Conservation (phyloP, 2,113 vertebrate species). For the Leiothrix lutea region DNA sequence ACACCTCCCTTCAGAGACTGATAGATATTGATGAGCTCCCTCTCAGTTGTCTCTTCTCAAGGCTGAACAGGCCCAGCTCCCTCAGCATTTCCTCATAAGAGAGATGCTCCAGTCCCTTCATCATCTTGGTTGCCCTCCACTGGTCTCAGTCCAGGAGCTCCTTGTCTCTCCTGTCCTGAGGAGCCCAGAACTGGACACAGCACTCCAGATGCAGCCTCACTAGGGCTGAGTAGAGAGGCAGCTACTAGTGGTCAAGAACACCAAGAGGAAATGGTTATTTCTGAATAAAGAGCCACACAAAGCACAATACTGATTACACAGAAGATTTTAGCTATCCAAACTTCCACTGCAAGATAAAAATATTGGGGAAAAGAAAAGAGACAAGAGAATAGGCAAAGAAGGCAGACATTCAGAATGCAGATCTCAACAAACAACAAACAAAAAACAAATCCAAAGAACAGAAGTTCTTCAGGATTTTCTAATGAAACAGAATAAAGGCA, state of each 20-base stretch:
- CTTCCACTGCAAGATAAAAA: background rate
- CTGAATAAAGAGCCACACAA: background rate
- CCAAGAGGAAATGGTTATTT: background rate
- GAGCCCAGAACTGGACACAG: background rate
- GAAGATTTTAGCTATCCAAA: background rate
- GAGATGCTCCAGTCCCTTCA: background rate
- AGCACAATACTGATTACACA: background rate
- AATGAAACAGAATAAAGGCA: background rate
- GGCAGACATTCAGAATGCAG: background rate
- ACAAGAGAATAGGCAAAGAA: background rate
- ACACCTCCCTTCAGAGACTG: background rate
- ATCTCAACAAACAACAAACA: background rate
- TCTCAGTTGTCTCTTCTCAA: background rate
- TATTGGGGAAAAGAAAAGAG: background rate
- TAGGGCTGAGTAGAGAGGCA: background rate
- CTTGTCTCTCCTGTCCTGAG: background rate
- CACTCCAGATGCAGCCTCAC: background rate
- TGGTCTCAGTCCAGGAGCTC: background rate
- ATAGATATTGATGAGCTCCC: background rate
- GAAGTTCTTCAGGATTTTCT: background rate
- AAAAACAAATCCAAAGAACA: background rate
- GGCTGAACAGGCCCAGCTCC: background rate
- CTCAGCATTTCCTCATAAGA: rapidly evolving
- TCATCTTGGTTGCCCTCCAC: background rate
- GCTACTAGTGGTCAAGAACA: background rate